Base-by-base conservation (phyloP, 1,140 invertebrate genomes). In the Drosophila bocki region DNA sequence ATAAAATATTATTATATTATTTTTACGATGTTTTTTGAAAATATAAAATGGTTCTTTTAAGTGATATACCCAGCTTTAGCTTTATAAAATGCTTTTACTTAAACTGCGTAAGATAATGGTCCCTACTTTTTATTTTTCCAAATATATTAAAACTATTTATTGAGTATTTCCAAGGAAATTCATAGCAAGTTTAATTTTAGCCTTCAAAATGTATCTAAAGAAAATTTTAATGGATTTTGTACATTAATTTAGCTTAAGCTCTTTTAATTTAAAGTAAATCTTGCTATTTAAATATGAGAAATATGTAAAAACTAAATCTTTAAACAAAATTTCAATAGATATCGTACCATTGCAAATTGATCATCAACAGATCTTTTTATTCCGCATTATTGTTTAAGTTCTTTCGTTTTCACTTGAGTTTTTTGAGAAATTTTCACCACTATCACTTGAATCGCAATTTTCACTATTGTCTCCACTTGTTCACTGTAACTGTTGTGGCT, bases 391-490 rank as follows among this genome's bases (percentile, higher is more conserved):
- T 50, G 12, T 48, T 42, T 2, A 13, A 45, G 26, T 57, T 47
- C 19, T 17, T n/a, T 0, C 0, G 67, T 42, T 39, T 7, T 26
- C 19, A 37, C 47, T 3, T 41, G 15, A 17, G 29, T 48, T 42
- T 50, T 69, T 33, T 22, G 12, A 19, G 7, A 8, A 68, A 63
- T 44, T 42, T 44, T 53, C 32, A 12, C n/a, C 22, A 42, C 35
- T 51, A 42, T 50, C 51, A 71, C 65, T 72, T 41, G 2, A 6
- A 22, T 22, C 3, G 37, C 26, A 8, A 53, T 51, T 64, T 68
- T 74, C 61, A 78, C 78, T 72, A 74, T 74, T 81, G 65, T 84
- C 37, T 61, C 45, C 76, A 84, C 76, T 80, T 63, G 29, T 26
- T 53, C 64, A 63, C 77, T 63, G 59, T 68, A 50, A 61, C 58